Conservation (phyloP, 1,140 invertebrate species). For the Drosophila bocqueti region DNA sequence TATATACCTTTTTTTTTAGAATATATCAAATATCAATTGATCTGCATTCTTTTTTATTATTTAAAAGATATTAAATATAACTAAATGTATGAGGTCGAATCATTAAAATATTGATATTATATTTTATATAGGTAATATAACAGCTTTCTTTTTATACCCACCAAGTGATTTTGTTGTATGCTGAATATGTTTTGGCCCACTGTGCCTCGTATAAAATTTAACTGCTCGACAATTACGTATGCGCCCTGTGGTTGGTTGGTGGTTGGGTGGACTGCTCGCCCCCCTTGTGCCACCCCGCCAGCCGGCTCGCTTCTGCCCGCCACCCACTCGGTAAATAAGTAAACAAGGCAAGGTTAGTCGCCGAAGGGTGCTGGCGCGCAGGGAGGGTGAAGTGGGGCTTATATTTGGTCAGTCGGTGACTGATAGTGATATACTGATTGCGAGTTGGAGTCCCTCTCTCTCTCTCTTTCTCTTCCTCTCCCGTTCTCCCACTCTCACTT, state of each 20-base stretch:
- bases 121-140: neutral
- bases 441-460: slow-evolving; percentile 31
- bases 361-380: neutral
- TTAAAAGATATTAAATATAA: neutral
- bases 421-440: slow-evolving; percentile 50
- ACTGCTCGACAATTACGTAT: slow-evolving; percentile 52
- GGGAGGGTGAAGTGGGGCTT: neutral
- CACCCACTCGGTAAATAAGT: slow-evolving; percentile 33
- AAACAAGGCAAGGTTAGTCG: slow-evolving; percentile 35
- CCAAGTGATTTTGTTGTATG: neutral
- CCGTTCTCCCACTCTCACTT: slow-evolving; percentile 15
- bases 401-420: slow-evolving; percentile 61
- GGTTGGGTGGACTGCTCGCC: slow-evolving; percentile 3
- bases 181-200: neutral
- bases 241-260: slow-evolving; percentile 34
- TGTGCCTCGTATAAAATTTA: slow-evolving; percentile 30
- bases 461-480: slow-evolving; percentile 5
- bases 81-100: neutral
- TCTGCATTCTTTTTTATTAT: neutral
- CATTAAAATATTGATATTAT: neutral
- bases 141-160: neutral
- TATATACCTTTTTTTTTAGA: no score
- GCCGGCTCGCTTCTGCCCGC: neutral
- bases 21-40: no score
- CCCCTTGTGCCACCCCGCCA: neutral